Base-by-base conservation (phyloP, 2,797 vertebrate genomes). In the Lagorchestes hirsutus region DNA sequence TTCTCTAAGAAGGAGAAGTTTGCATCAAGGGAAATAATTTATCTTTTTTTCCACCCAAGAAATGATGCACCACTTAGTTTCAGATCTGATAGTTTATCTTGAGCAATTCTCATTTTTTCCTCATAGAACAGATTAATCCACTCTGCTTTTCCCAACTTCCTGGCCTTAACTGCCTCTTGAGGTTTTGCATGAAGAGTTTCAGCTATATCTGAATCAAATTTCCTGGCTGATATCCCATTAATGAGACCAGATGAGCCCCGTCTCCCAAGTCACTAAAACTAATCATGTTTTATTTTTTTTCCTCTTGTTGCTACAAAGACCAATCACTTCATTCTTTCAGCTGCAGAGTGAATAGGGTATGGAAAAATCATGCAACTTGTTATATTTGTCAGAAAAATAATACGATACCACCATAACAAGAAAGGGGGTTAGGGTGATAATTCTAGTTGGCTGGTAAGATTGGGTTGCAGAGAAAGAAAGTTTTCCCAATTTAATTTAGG, bases 11-110 rank as follows among this genome's bases (percentile, higher is more conserved):
- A 57, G 40, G 55, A 96, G 92, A 95, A 90, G 94, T 97, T 94
- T 96, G 93, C 96, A 96, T 97, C 96, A 96, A 93, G 62, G 91
- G 91, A 94, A 92, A 92, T 95, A 57, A 0, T 98, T 97, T 96
- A 93, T 97, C 95, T 52, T 97, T 97, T 94, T 57, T 96, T 93
- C 90, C 90, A 94, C 55, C 91, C 14, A 67, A 55, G 93, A 96
- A 97, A 52, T n/a, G 58, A 46, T 62, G 46, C 95, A 54, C 59
- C 91, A 95, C 93, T 96, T 95, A 93, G 91, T 95, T 93, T 92
- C 8, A 96, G 46, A 91, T 91, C 87, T 93, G 55, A 90, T 96
- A 96, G 93, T 97, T 98, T 97, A 95, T 98, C 97, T 97, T 98
- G 95, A 92, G 92, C 0, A 5, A 91, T 93, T 97, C 93, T 95